Base-by-base conservation (phyloP, 2,888 invertebrate species). In the Ophion ellenae region DNA sequence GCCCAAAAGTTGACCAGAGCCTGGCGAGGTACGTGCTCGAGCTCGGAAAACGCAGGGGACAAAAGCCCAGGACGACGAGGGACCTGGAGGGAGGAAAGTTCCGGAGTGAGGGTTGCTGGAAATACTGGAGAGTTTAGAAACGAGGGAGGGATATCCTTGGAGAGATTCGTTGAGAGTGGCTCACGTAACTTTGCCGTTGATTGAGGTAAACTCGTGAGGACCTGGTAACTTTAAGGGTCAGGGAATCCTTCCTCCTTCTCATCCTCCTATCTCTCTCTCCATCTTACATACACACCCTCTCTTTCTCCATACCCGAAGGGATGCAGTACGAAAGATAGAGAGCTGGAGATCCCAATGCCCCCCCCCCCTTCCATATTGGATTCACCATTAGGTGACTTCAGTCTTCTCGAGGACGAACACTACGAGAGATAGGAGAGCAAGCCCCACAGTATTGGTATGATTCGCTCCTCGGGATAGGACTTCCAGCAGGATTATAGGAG, bases 171-270 rank as follows among this genome's bases (percentile, higher is more conserved):
- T 67, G 83, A 59, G 81, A 84, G 81, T 81, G 53, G 70, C 87
- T 89, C 89, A 71, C 87, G 88, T 90, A 91, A 91, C 91, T 91
- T 90, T 83, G 86, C 83, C 81, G 88, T 90, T 90, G 91, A 92
- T 92, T 90, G 89, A 88, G 90, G 90, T 89, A 89, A 91, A 90
- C 91, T 90, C 84, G 80, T 75, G 82, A 87, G 89, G 85, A 86
- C 87, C 82, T 66, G 86, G 86, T 90, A 90, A 90, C 90, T 91
- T 88, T 87, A 86, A 86, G 83, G 82, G 81, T 78, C 77, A 81
- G 83, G 40, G 78, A 71, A 83, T 69, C 86, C 83, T 47, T 47
- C 47, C 47, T 47, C 47, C 47, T 47, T 3, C 47, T 73, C 79
- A 45, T 76, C 83, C 80, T 59, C n/a, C 57, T 57, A 57, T 70